A percentile compares a stretch with the other conserved stretches of the same genome.
Evolutionary conservation across 1,140 invertebrate species (phyloP).

Genomic region (Ditylenchus dipsaci): DNA sequence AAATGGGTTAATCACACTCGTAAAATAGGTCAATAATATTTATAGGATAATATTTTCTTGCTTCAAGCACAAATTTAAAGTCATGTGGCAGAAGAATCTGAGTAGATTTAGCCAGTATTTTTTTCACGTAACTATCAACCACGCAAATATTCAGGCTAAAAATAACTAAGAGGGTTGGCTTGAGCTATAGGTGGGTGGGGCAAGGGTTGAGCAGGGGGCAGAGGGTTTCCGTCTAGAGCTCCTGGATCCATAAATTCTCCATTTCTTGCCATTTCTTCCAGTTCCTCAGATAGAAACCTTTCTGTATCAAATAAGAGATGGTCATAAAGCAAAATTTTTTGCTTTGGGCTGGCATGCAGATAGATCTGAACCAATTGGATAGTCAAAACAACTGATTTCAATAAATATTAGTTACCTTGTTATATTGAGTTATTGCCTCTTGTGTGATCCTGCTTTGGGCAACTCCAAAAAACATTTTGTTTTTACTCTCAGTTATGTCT

Average conservation of each 20-base stretch:
- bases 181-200: no score
- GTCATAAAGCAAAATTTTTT: background rate
- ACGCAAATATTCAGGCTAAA: no score
- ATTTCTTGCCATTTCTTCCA: background rate
- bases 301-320: background rate
- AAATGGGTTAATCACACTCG: no score
- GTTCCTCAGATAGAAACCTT: background rate
- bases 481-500: background rate
- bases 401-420: constrained; percentile 11
- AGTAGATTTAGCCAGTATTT: no score
- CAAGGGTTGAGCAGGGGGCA: no score
- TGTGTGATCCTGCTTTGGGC: constrained; percentile 3
- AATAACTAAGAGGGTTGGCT: no score
- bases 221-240: no score
- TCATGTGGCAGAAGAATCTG: no score
- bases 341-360: background rate
- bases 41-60: no score
- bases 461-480: constrained; percentile 21
- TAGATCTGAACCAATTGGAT: background rate
- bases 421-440: constrained; percentile 1
- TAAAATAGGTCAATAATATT: no score
- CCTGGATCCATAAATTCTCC: background rate
- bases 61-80: no score
- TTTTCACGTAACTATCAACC: no score
- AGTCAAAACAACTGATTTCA: background rate